These are phyloP conservation scores for Cyprinodon variegatus DNA, from an alignment of 2,113 vertebrate genomes.

Conservation along the genomic window DNA sequence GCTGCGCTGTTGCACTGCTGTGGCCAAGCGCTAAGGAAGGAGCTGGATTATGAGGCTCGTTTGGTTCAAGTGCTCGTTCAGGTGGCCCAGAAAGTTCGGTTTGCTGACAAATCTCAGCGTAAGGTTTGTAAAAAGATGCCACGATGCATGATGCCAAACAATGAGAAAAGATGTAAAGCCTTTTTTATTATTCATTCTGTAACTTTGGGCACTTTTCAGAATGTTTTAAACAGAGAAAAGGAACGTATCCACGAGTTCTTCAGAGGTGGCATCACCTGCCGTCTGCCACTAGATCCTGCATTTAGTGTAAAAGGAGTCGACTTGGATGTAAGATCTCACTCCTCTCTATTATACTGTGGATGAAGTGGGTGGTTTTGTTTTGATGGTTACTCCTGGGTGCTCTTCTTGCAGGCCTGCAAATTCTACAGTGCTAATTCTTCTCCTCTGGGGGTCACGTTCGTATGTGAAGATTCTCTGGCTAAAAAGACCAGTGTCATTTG, in stretches of 20 bases:
- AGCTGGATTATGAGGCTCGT: conserved; percentile 86
- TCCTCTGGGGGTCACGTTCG: conserved; percentile 90
- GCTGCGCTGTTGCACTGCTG: conserved; percentile 88
- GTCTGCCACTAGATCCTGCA: conserved; percentile 88
- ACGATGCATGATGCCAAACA: too few species aligned
- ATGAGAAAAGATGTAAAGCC: background rate
- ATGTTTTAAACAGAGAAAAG: conserved; percentile 80
- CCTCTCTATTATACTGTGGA: background rate
- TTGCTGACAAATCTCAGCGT: conserved; percentile 78
- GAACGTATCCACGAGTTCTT: conserved; percentile 86
- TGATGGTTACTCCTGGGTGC: conserved; percentile 8
- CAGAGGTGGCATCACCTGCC: conserved; percentile 79
- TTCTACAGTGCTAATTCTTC: conserved; percentile 93
- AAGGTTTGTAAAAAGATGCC: conserved; percentile 77
- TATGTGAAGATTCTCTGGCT: conserved; percentile 87
- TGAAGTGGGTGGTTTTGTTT: background rate
- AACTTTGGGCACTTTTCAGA: conserved; percentile 55
- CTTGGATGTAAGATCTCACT: conserved; percentile 79
- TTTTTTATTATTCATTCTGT: background rate
- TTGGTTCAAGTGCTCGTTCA: conserved; percentile 83
- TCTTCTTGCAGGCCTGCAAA: conserved; percentile 83
- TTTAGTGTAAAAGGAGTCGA: conserved; percentile 86
- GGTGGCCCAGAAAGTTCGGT: conserved; percentile 84
- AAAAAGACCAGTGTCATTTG: conserved; percentile 90
- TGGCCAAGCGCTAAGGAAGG: conserved; percentile 84